Base-by-base conservation (phyloP, 2,113 vertebrate genomes). In the Hymenochirus boettgeri region DNA sequence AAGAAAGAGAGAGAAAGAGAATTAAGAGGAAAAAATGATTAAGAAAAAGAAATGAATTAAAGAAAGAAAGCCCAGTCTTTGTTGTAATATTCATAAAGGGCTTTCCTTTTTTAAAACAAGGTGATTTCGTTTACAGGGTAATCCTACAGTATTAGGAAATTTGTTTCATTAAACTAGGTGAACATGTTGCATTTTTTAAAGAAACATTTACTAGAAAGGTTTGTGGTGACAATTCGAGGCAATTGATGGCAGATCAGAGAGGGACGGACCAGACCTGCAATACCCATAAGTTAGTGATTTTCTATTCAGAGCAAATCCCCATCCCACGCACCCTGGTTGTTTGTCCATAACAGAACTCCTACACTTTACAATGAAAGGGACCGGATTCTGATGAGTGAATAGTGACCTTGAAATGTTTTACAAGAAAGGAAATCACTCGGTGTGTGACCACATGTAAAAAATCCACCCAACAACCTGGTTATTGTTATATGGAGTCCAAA, bases 301-400 rank as follows among this genome's bases (percentile, higher is more conserved):
- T 79, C 70, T 80, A 73, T 76, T 79, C 77, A 72, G 67, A 72
- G 77, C 72, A 70, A 75, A 37, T 81, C n/a, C 65, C 69, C 6
- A 0, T 62, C 80, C 71, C 74, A 80, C 10, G 23, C 13, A 71
- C 71, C 77, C 80, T 85, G 77, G 75, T 80, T 77, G 72, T 71
- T 69, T 82, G 79, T 79, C 81, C 82, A 82, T 82, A 74, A 74
- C 72, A 62, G 76, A 75, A 75, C 80, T 84, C 77, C 77, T 77
- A 72, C 77, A 79, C 76, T 70, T 79, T 70, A 74, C 55, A 18
- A 73, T 71, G 81, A 81, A 75, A 39, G 69, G 84, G 73, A 74
- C 79, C 75, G 71, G 75, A 78, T 78, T 79, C 74, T 74, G 71
- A 75, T 76, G 75, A 80, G 72, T 70, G 69, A 80, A 81, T 75